Evolutionary conservation across 2,113 vertebrate genomes (phyloP).

Genomic region (Myanophis thanlyinensis): DNA sequence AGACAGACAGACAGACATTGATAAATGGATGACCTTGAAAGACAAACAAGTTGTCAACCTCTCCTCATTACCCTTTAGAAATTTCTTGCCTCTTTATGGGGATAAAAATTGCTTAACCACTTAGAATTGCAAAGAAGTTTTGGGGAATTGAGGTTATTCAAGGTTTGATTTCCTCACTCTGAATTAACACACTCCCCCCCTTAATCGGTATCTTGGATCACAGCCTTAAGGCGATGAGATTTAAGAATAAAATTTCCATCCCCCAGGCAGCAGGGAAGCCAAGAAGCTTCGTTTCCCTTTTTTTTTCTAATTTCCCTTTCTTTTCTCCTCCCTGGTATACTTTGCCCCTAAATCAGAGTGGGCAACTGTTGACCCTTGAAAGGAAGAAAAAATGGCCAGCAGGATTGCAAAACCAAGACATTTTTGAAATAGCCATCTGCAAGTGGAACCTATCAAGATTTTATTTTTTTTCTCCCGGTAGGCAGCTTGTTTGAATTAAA

Average conservation of each 20-base stretch:
- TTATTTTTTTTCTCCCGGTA: neutral
- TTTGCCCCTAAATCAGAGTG: neutral
- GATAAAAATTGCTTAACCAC: neutral
- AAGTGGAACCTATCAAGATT: neutral
- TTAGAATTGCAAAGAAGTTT: neutral
- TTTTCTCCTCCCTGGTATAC: neutral
- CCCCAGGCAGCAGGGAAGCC: neutral
- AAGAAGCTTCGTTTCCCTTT: neutral
- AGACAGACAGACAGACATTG: too few species aligned
- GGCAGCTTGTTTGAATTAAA: conserved; percentile 27
- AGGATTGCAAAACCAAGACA: neutral
- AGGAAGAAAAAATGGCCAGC: neutral
- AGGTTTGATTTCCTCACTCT: neutral
- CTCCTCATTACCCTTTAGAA: neutral
- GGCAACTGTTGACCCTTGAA: neutral
- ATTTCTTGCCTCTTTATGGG: neutral
- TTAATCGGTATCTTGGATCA: neutral
- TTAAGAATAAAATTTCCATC: neutral
- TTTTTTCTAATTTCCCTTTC: neutral
- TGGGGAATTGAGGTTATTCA: neutral
- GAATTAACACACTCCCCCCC: neutral
- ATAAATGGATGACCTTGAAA: neutral
- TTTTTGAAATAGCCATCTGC: neutral
- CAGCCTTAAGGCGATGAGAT: neutral
- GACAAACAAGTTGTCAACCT: neutral